Evolutionary conservation across 2,888 invertebrate species (phyloP).

Genomic region (Dynastes tityus): DNA sequence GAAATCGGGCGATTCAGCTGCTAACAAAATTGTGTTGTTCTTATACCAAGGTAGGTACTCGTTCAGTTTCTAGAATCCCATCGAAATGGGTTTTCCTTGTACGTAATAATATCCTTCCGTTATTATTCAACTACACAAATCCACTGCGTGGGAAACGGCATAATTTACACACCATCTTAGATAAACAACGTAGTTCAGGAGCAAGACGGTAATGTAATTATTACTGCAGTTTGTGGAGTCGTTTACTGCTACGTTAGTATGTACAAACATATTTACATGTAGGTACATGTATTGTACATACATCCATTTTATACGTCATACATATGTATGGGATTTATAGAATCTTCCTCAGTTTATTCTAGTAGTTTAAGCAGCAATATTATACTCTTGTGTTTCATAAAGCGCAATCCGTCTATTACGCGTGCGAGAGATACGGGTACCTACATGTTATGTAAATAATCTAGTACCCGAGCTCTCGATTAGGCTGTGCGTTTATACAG

Average conservation of each 20-base stretch:
- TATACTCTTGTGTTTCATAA: conserved; percentile 15
- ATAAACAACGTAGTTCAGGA: background rate
- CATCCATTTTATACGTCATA: background rate
- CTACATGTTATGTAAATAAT: background rate
- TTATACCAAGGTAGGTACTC: too few species aligned
- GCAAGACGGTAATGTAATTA: background rate
- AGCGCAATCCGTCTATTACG: conserved; percentile 2
- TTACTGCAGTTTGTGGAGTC: background rate
- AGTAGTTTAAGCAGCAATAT: conserved; percentile 1
- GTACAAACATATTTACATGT: background rate
- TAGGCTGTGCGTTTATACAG: background rate
- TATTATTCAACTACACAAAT: background rate
- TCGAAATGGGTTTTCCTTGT: too few species aligned
- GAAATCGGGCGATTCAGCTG: too few species aligned
- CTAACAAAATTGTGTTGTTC: too few species aligned
- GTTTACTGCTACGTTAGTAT: background rate
- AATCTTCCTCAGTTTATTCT: conserved; percentile 25
- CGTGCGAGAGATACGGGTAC: background rate
- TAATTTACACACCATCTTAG: background rate
- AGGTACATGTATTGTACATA: too few species aligned
- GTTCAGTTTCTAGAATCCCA: too few species aligned
- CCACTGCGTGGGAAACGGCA: background rate
- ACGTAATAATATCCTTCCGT: background rate
- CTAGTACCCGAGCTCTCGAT: background rate
- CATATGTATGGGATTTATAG: background rate